Evolutionary conservation across 2,888 invertebrate species (phyloP), one percentile per base, ranked within the genome.

Genomic region (Chaetogeoica ovagalla): DNA sequence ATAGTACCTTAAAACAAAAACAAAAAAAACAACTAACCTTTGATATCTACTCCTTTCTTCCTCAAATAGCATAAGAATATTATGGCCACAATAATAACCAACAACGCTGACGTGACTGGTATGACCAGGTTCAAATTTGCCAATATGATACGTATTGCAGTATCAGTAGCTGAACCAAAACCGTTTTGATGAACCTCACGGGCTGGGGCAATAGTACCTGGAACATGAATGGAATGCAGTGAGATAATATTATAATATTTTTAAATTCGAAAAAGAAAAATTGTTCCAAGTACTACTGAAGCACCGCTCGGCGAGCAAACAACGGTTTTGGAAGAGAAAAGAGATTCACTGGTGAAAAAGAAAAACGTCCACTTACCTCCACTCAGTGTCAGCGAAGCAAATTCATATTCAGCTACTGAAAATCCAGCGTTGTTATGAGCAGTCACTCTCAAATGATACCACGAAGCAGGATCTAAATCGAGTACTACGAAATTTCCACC

Each of bases 351-450:
- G 43, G 19, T 17, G 0, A 19, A 48, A 68, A 21, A 30, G 55
- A 23, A 72, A 43, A 57, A 57, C 4, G 4, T 30, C 0, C 8
- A 70, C 89, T 88, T 90, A 97, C 97, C 96, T 90, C 97, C 97
- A 84, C 95, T 94, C 83, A 94, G 91, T 52, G 97, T 96, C 55
- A 97, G 90, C 3, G 98, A 98, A 23, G 96, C 96, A 87, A 97
- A 97, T 88, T 96, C 95, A 85, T 97, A 96, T 88, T 96, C 94
- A 82, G 96, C 96, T 73, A 96, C 96, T 62, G 95, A 94, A 85
- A 96, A 96, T 73, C 97, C 98, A 82, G 97, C 97, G 85, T 96
- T 97, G 87, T 97, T 97, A 87, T 97, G 94, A 7, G 95, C 94
- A 3, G 95, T 96, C 62, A 97, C 95, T 82, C 94, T 90, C 83